phyloP scores from a whole-genome alignment of 1,140 invertebrate species.

The Tetranychus cinnabarinus region DNA sequence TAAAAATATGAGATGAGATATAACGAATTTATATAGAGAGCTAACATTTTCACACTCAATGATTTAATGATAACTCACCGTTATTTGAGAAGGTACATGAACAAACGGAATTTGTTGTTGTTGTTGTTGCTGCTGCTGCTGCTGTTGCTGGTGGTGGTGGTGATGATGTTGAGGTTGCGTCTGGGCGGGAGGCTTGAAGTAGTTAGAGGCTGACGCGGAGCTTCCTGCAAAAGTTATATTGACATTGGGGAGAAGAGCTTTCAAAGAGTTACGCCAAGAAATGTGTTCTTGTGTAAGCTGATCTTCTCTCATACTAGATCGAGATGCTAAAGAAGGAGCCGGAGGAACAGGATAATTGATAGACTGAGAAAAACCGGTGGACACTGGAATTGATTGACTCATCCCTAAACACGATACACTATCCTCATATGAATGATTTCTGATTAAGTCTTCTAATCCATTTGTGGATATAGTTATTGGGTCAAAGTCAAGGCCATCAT shows the following conservation, averaged over 20 bases:
- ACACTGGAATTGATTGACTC: neutral
- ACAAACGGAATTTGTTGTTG: neutral
- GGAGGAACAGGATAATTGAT: neutral
- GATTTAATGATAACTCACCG: neutral
- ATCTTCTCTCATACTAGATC: neutral
- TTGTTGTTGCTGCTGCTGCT: neutral
- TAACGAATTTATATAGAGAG: no score
- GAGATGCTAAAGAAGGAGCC: no score
- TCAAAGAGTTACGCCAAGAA: conserved; percentile 3
- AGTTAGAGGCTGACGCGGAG: neutral
- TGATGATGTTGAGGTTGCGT: neutral
- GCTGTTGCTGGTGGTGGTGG: neutral
- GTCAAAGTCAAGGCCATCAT: conserved; percentile 12
- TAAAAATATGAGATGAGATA: no score
- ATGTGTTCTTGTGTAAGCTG: neutral
- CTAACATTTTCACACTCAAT: no score
- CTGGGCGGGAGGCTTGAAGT: neutral
- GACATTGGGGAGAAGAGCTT: conserved; percentile 9
- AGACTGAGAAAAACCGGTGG: neutral
- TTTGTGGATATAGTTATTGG: conserved; percentile 8
- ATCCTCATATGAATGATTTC: neutral
- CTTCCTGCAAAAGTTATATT: conserved; percentile 8
- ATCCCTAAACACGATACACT: neutral
- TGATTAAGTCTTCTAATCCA: conserved; percentile 5
- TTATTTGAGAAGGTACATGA: neutral